A percentile compares a stretch with the other conserved stretches of the same genome.
phyloP scores from a whole-genome alignment of 2,113 vertebrate genomes.

The Pollimyrus isidori region DNA sequence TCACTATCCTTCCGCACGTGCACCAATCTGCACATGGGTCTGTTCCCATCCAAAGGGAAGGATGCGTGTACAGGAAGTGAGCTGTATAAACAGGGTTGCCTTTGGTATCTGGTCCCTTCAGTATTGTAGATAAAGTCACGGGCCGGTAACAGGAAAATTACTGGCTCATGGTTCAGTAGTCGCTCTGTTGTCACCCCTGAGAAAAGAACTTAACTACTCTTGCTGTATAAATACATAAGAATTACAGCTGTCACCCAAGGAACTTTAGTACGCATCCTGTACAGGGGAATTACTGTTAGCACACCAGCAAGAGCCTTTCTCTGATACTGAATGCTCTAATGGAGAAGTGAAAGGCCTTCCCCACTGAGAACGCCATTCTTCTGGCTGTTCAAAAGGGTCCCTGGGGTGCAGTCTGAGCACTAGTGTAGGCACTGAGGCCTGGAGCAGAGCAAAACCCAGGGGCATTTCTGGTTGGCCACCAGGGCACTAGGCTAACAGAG shows the following conservation, averaged over 20 bases:
- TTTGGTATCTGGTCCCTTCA: background rate
- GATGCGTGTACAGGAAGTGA: background rate
- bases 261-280: background rate
- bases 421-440: background rate
- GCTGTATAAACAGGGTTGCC: background rate
- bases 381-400: background rate
- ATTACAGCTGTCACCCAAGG: background rate
- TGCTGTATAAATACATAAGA: background rate
- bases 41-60: background rate
- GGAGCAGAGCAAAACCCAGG: background rate
- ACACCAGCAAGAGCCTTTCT: background rate
- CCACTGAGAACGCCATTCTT: background rate
- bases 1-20: background rate
- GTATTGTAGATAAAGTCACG: background rate
- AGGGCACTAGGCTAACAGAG: background rate
- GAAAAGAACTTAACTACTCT: background rate
- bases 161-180: background rate
- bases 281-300: background rate
- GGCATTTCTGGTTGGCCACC: background rate
- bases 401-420: background rate
- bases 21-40: background rate
- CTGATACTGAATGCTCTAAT: background rate
- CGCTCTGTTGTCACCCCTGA: background rate
- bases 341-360: background rate
- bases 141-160: background rate